Base-by-base conservation (phyloP, 2,113 vertebrate genomes). In the Cinclus mexicanus region DNA sequence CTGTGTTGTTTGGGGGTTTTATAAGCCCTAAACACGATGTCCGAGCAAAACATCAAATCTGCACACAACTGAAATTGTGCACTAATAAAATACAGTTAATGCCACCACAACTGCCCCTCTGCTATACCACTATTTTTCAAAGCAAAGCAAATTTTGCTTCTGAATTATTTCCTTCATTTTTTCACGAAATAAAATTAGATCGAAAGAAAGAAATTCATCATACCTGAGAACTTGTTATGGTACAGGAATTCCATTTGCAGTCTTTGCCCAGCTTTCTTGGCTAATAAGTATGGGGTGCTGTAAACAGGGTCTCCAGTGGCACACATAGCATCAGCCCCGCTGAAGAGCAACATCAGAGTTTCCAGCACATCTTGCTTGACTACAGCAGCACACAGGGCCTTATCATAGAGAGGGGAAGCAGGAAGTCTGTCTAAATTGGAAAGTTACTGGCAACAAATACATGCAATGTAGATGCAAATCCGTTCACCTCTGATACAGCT, bases 211-310 rank as follows among this genome's bases (percentile, higher is more conserved):
- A 86, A 76, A 57, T 31, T 8, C 21, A 78, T 63, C 75, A 35
- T 87, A 99, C 99, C 99, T 89, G 98, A 99, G 44, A 99, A 99
- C 71, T 99, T 99, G 97, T 99, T 99, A 65, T 99, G 99, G 95
- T 99, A 98, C 65, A 99, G 97, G 84, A 99, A 99, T 97, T 99
- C 99, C 99, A 99, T 99, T 53, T 99, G 99, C 33, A 99, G 97
- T 46, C 98, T 98, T 93, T 99, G 99, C 23, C 99, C 98, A 6
- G 98, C 98, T 55, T 98, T 99, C 95, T 99, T 99, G 90, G 99
- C 99, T 97, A 99, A 14, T 25, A 99, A 98, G 67, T 99, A 99
- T 0, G 99, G 99, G 47, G 99, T 99, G 89, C 99, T 99, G 77
- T 97, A 97, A 61, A 97, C 68, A 4, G 98, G 98, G 84, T 99